Base-by-base conservation (phyloP, 2,113 vertebrate species). In the Marmota flaviventris region DNA sequence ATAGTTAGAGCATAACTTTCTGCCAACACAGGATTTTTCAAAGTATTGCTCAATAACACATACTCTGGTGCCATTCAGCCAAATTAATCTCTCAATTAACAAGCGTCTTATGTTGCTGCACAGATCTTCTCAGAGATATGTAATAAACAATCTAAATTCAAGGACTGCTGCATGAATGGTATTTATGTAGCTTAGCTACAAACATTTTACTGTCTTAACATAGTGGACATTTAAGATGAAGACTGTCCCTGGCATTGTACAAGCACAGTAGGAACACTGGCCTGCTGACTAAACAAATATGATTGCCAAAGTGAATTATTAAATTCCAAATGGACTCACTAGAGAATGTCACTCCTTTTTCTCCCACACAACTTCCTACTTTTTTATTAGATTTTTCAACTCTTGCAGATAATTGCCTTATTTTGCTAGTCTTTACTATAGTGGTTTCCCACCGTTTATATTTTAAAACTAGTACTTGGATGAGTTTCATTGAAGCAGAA, bases 361-460 rank as follows among this genome's bases (percentile, higher is more conserved):
- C 89, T 89, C 77, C 76, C 91, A 96, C 51, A 95, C 39, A 95
- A 48, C 91, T 92, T 95, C 81, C 67, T 93, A 89, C 48, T 91
- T 97, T 78, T 97, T 93, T 96, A 96, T 96, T 97, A 91, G 81
- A 45, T 32, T 93, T 96, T 97, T 89, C 69, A 95, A 29, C 90
- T 93, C 87, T 97, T 94, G 51, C 76, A 95, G 95, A 88, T 96
- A 93, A 94, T 97, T 92, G 63, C 85, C 85, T 5, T 85, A 87
- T 95, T 97, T 97, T 95, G 61, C 76, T 90, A 93, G 86, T 95
- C 95, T 92, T 96, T 89, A 83, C 73, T 94, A 63, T 25, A 94
- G 92, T 88, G 95, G 82, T 96, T 96, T 93, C 85, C 69, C 82
- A 93, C 82, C 88, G 94, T 97, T 96, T 93, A 93, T 95, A 78